Percentiles rank a stretch among this genome's conserved stretches.
phyloP scores from a whole-genome alignment of 1,140 invertebrate species.

The Coenobita brevimanus region DNA sequence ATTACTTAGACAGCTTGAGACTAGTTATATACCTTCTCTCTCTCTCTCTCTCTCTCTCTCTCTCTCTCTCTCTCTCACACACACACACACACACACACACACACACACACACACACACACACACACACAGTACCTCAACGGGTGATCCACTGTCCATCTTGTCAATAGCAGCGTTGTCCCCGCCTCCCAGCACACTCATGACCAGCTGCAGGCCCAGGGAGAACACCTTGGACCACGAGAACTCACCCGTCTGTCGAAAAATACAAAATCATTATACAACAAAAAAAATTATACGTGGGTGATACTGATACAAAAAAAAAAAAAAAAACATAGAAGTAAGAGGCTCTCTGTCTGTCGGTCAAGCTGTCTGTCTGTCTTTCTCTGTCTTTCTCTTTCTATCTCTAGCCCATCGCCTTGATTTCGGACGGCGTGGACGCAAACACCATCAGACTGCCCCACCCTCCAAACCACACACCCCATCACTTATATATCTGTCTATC shows the following conservation, averaged over 20 bases:
- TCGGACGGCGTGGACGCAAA: no score
- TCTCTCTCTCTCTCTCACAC: not conserved
- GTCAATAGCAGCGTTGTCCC: constrained; percentile 72
- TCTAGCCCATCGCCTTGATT: no score
- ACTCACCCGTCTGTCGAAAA: constrained; percentile 68
- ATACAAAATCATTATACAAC: no score
- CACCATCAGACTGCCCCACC: no score
- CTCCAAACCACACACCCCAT: no score
- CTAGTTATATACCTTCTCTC: no score
- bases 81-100: not conserved
- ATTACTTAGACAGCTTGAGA: not conserved
- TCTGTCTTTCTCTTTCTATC: no score
- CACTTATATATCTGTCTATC: no score
- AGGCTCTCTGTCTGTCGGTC: not conserved
- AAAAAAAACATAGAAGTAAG: not conserved
- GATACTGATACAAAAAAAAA: not conserved
- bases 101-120: not conserved
- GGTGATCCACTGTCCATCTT: constrained; percentile 57
- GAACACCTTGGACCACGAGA: constrained; percentile 75
- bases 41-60: constrained; percentile 2
- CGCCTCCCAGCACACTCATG: constrained; percentile 84
- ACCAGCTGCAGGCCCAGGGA: constrained; percentile 86
- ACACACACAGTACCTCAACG: constrained; percentile 34
- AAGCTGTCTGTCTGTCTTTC: not conserved
- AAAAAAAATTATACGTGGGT: not conserved